A percentile compares a stretch with the other conserved stretches of the same genome.
phyloP scores from a whole-genome alignment of 2,888 invertebrate species.

The Amphipoea oculea region DNA sequence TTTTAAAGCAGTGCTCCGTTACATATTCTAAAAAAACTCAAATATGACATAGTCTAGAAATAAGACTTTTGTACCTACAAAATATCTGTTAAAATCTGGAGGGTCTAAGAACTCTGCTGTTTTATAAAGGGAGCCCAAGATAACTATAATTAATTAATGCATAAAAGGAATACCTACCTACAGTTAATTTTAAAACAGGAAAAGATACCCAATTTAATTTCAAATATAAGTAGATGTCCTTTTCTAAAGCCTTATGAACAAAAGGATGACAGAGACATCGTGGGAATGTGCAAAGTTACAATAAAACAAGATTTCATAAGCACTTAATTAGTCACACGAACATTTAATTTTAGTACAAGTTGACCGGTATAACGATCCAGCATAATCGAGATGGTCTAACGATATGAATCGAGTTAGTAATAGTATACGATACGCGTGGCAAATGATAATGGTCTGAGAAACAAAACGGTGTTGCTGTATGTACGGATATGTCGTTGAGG shows the following conservation, averaged over 20 bases:
- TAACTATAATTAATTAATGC: not conserved
- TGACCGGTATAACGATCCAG: constrained; percentile 21
- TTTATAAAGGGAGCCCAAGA: not conserved
- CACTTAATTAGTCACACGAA: constrained; percentile 49
- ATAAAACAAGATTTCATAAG: constrained; percentile 36
- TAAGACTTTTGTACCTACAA: not conserved
- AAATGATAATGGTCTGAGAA: constrained; percentile 55
- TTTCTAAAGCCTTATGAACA: not conserved
- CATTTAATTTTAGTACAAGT: constrained; percentile 15
- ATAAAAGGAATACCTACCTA: not conserved
- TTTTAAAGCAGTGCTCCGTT: constrained; percentile 6
- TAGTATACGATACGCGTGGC: constrained; percentile 32
- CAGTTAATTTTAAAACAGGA: not conserved
- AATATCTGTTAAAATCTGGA: not conserved
- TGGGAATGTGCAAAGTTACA: constrained; percentile 50
- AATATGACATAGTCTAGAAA: too few relatives aligned
- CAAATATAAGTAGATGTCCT: not conserved
- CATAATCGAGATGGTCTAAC: constrained; percentile 16
- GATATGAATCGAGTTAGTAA: constrained; percentile 26
- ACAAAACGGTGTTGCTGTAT: constrained; percentile 26
- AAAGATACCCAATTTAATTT: not conserved
- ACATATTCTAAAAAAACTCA: not conserved
- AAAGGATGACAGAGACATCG: constrained; percentile 37
- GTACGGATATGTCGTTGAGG: constrained; percentile 25
- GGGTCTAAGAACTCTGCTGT: not conserved